These are phyloP conservation scores for Eira barbara DNA, from an alignment of 2,113 vertebrate species.

Conservation along the genomic window DNA sequence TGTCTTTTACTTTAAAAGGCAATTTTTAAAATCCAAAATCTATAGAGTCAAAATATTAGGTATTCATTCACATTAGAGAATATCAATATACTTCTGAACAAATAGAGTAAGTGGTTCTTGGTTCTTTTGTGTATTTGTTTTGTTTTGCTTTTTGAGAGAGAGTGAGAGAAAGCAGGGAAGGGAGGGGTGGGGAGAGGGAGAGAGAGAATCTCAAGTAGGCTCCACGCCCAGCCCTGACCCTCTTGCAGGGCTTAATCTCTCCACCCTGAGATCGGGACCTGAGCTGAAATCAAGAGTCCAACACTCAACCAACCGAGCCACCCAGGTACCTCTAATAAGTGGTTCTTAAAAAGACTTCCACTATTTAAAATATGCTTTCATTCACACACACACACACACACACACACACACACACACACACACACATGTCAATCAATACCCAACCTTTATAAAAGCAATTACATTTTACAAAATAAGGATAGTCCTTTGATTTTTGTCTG, in stretches of 20 bases:
- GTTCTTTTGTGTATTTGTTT: background rate
- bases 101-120: background rate
- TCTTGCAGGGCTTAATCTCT: background rate
- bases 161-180: background rate
- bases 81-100: background rate
- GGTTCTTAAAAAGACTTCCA: background rate
- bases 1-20: background rate
- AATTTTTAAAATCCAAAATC: background rate
- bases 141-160: background rate
- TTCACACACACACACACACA: background rate
- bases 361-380: conserved; percentile 24
- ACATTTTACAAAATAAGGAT: background rate
- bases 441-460: background rate
- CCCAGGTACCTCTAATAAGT: background rate
- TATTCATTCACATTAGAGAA: background rate
- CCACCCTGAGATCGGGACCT: background rate
- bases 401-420: background rate
- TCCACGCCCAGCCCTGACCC: background rate
- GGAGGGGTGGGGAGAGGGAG: background rate
- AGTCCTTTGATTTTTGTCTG: background rate
- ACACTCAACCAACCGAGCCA: background rate
- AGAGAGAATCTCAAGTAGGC: background rate
- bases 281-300: background rate
- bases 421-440: background rate
- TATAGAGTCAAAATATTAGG: background rate